phyloP scores from a whole-genome alignment of 2,113 vertebrate species.

The Sigmodon hispidus region DNA sequence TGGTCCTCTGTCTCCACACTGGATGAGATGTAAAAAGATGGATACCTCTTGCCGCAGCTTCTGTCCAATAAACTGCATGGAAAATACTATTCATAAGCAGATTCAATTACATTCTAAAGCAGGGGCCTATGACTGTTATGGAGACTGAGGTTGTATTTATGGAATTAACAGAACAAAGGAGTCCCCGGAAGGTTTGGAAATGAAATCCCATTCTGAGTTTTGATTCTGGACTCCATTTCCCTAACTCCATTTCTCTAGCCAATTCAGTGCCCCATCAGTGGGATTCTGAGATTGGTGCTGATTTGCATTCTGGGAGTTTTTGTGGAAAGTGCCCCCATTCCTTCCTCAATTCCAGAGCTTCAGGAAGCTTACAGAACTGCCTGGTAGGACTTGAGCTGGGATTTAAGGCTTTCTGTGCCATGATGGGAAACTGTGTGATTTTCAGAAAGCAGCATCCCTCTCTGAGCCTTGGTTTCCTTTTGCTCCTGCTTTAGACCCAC shows the following conservation, averaged over 20 bases:
- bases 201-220: background rate
- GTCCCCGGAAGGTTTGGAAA: background rate
- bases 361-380: background rate
- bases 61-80: background rate
- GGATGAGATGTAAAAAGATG: background rate
- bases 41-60: constrained; percentile 32
- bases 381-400: background rate
- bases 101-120: constrained; percentile 4
- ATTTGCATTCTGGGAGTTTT: background rate
- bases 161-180: background rate
- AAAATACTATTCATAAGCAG: constrained; percentile 29
- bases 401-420: fast-evolving
- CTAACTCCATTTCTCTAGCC: background rate
- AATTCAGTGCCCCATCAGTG: background rate
- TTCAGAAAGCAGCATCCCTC: fast-evolving
- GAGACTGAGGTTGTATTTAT: constrained; percentile 23
- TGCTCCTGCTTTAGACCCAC: constrained; percentile 40
- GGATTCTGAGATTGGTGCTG: background rate
- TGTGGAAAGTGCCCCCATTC: background rate
- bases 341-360: background rate
- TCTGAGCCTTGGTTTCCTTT: background rate
- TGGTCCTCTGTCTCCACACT: background rate
- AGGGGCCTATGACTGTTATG: background rate
- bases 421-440: background rate
- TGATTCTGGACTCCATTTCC: background rate